A percentile compares a stretch with the other conserved stretches of the same genome.
Evolutionary conservation across 2,888 invertebrate species (phyloP).

Genomic region (Bibio marci): DNA sequence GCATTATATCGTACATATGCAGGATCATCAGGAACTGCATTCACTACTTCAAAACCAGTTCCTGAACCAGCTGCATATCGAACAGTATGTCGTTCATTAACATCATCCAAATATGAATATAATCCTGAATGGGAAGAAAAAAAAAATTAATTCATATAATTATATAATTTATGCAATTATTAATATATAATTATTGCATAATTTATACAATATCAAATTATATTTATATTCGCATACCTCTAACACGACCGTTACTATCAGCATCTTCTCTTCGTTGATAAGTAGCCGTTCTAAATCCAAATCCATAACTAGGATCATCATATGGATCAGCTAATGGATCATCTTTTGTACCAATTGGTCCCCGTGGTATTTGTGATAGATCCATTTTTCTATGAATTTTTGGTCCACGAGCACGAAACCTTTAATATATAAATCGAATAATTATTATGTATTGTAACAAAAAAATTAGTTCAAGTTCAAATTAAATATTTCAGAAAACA

Average conservation of each 20-base stretch:
- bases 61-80: constrained; percentile 59
- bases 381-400: constrained; percentile 55
- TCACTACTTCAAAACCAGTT: constrained; percentile 59
- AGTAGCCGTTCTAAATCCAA: constrained; percentile 46
- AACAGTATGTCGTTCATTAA: constrained; percentile 58
- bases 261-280: constrained; percentile 50
- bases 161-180: not conserved
- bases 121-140: constrained; percentile 34
- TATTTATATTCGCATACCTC: constrained; percentile 29
- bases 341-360: constrained; percentile 47
- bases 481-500: no score
- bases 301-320: constrained; percentile 60
- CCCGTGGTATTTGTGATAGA: constrained; percentile 46
- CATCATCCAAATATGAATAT: constrained; percentile 56
- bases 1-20: constrained; percentile 44
- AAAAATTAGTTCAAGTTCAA: no score
- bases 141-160: not conserved
- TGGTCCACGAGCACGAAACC: constrained; percentile 59
- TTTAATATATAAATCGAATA: constrained; percentile 12
- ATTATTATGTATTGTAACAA: no score
- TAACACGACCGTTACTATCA: constrained; percentile 41
- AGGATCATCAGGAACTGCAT: constrained; percentile 46
- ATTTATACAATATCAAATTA: constrained; percentile 1
- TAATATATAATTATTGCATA: no score
- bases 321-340: constrained; percentile 54